Percentiles rank a stretch among this genome's conserved stretches.
These are phyloP conservation scores for Seriola dumerili DNA, from an alignment of 2,113 vertebrate species.

Conservation along the genomic window DNA sequence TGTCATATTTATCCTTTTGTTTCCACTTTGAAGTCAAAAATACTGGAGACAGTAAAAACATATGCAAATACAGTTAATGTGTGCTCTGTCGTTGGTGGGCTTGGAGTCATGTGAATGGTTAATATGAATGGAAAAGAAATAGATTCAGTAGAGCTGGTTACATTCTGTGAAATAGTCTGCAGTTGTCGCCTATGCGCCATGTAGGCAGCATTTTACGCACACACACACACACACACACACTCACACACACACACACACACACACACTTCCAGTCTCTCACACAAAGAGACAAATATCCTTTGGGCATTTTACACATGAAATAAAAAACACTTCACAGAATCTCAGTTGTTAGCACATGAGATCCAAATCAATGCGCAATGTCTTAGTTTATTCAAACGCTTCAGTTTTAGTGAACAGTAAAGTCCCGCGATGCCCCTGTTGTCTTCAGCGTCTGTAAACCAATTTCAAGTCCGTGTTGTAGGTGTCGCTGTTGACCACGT, in stretches of 20 bases:
- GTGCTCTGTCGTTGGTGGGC: not conserved
- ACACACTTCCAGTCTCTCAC: not conserved
- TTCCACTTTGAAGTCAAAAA: not conserved
- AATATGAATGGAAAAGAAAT: not conserved
- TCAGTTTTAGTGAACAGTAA: slow-evolving; percentile 12
- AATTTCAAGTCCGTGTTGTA: slow-evolving; percentile 90
- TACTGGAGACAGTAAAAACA: not conserved
- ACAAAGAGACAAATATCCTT: slow-evolving; percentile 19
- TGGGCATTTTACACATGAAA: not conserved
- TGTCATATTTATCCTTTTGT: not conserved
- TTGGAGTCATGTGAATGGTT: not conserved
- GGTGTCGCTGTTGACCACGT: slow-evolving; percentile 96
- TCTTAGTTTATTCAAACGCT: not conserved
- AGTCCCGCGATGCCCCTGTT: slow-evolving; percentile 36
- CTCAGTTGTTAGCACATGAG: not conserved
- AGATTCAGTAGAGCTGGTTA: slow-evolving; percentile 8
- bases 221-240: not conserved
- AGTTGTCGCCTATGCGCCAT: slow-evolving; percentile 65
- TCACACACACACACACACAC: not conserved
- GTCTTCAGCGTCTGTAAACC: slow-evolving; percentile 61
- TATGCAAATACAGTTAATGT: not conserved
- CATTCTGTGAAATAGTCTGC: slow-evolving; percentile 47
- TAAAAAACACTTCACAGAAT: not conserved
- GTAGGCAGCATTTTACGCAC: slow-evolving; percentile 21
- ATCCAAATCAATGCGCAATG: not conserved